A percentile compares a stretch with the other conserved stretches of the same genome.
These are phyloP conservation scores for Apoderus coryli DNA, from an alignment of 2,888 invertebrate species.

Conservation along the genomic window DNA sequence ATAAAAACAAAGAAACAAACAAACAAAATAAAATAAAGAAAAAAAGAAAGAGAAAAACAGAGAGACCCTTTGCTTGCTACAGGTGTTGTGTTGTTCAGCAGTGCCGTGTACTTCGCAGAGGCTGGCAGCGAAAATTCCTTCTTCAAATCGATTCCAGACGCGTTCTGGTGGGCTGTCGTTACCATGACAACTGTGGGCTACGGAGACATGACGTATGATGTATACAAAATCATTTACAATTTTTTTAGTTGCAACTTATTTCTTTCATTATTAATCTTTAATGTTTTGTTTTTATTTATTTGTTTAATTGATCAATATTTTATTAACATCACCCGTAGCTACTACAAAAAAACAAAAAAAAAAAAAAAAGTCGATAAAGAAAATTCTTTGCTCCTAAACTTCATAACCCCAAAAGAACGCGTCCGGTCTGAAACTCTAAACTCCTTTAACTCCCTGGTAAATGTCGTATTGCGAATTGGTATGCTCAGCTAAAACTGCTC, in stretches of 20 bases:
- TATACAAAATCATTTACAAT: too few species aligned
- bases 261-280: too few species aligned
- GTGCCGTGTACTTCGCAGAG: slow-evolving; percentile 99
- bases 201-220: slow-evolving; percentile 97
- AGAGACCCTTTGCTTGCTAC: slow-evolving; percentile 55
- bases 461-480: too few species aligned
- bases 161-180: slow-evolving; percentile 99
- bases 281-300: background rate
- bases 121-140: slow-evolving; percentile 99
- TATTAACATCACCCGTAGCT: slow-evolving; percentile 35
- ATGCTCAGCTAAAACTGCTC: too few species aligned
- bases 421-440: too few species aligned
- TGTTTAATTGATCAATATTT: slow-evolving; percentile 23
- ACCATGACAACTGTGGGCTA: slow-evolving; percentile 99
- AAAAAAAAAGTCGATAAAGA: slow-evolving; percentile 21
- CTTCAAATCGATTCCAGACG: slow-evolving; percentile 99
- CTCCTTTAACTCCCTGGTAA: too few species aligned
- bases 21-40: too few species aligned
- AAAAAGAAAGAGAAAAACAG: too few species aligned
- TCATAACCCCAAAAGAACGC: too few species aligned
- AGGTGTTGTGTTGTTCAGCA: slow-evolving; percentile 99
- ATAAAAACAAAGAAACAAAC: too few species aligned
- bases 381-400: slow-evolving; percentile 36
- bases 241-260: too few species aligned
- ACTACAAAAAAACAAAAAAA: slow-evolving; percentile 17